Conservation (phyloP, 64 coral and sea anemone species). For the Exaiptasia diaphana region DNA sequence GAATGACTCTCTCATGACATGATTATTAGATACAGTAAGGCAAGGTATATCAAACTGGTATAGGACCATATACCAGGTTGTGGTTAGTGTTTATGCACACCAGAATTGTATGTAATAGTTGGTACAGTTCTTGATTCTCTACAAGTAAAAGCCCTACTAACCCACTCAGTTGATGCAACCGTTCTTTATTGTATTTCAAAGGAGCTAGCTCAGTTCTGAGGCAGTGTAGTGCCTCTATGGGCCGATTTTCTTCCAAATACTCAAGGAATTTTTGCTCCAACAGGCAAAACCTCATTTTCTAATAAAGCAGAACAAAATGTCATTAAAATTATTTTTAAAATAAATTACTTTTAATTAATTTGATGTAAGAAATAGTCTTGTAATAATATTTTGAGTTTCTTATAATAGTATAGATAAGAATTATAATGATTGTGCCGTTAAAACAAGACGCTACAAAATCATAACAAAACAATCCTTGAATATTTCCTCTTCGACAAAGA, state of each 20-base stretch:
- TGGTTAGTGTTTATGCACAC: too few relatives aligned
- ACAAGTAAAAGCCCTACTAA: too few relatives aligned
- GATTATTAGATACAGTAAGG: too few relatives aligned
- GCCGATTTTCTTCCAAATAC: slow-evolving; percentile 76
- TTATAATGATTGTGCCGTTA: too few relatives aligned
- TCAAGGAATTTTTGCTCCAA: slow-evolving; percentile 98
- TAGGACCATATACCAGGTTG: too few relatives aligned
- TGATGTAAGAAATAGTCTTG: not conserved
- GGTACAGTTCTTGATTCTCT: too few relatives aligned
- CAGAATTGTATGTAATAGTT: too few relatives aligned
- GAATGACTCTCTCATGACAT: too few relatives aligned
- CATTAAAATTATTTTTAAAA: not conserved
- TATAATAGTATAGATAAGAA: not conserved
- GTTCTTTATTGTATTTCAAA: slow-evolving; percentile 82
- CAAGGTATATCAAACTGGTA: too few relatives aligned
- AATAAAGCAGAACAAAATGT: not conserved
- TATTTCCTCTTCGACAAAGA: too few relatives aligned
- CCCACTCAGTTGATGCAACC: slow-evolving; percentile 94
- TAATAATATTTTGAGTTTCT: not conserved
- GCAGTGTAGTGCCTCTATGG: slow-evolving; percentile 88
- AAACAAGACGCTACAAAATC: too few relatives aligned
- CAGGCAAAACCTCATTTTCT: slow-evolving; percentile 99
- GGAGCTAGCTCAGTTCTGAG: slow-evolving; percentile 90
- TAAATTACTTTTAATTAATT: not conserved
- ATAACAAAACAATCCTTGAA: too few relatives aligned